These are phyloP conservation scores for Ceraclea dissimilis DNA, from an alignment of 2,888 invertebrate species.

Conservation along the genomic window DNA sequence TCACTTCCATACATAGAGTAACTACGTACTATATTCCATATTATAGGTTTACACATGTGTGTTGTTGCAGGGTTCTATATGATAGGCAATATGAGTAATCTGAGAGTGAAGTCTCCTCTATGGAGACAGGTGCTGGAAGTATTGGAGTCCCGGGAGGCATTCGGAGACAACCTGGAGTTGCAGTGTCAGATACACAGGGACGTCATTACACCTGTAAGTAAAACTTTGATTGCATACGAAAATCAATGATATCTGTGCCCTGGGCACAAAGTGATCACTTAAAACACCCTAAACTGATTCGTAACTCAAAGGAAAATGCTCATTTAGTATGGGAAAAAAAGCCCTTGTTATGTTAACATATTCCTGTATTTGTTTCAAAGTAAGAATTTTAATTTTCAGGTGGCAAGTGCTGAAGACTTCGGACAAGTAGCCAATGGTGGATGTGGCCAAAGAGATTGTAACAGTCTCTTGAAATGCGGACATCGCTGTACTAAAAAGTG, in stretches of 20 bases:
- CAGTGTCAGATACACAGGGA: conserved; percentile 41
- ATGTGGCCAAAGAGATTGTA: conserved; percentile 50
- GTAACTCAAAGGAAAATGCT: too few species aligned
- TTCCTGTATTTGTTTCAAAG: too few species aligned
- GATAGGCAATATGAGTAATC: conserved; percentile 56
- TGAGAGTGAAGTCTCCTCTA: conserved; percentile 42
- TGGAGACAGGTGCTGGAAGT: conserved; percentile 34
- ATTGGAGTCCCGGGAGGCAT: conserved; percentile 41
- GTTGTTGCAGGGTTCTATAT: conserved; percentile 50
- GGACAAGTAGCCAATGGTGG: conserved; percentile 52
- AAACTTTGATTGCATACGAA: too few species aligned
- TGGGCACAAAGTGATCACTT: too few species aligned
- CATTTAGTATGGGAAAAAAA: too few species aligned
- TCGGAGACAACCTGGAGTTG: conserved; percentile 45
- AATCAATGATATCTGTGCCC: too few species aligned
- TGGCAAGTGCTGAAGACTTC: conserved; percentile 38
- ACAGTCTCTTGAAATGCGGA: conserved; percentile 47
- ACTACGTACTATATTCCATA: too few species aligned
- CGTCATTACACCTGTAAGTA: conserved; percentile 31
- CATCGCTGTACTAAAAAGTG: conserved; percentile 56
- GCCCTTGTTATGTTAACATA: too few species aligned
- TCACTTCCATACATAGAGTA: too few species aligned
- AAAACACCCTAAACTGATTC: too few species aligned
- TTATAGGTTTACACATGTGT: neutral
- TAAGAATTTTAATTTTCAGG: conserved; percentile 29